These are phyloP conservation scores for Polypterus senegalus DNA, from an alignment of 2,113 vertebrate genomes.

Conservation along the genomic window DNA sequence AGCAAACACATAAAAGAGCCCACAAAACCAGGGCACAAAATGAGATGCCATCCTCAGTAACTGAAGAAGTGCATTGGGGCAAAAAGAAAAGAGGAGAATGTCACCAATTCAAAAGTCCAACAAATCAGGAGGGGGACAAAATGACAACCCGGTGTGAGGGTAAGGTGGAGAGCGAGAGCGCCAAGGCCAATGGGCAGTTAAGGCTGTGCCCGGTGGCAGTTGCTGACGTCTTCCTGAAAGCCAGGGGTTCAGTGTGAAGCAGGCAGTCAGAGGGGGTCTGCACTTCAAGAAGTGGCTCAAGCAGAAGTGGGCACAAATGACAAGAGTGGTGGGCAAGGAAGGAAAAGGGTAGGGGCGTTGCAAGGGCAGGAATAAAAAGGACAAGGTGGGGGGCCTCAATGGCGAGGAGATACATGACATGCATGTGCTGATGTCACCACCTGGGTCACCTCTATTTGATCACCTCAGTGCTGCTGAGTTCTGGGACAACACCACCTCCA, in stretches of 20 bases:
- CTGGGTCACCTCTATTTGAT: too few relatives aligned
- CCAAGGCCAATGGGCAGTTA: fast-evolving
- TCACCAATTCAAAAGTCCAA: fast-evolving
- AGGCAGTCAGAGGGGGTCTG: too few relatives aligned
- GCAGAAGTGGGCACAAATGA: too few relatives aligned
- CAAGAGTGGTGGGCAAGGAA: too few relatives aligned
- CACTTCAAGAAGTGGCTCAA: too few relatives aligned
- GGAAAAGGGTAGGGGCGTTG: too few relatives aligned
- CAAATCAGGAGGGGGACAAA: fast-evolving
- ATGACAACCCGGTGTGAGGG: not conserved
- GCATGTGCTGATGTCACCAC: too few relatives aligned
- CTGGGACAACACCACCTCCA: too few relatives aligned
- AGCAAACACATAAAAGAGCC: slow-evolving; percentile 6
- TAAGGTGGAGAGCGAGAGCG: fast-evolving
- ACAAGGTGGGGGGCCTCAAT: too few relatives aligned
- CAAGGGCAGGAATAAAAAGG: too few relatives aligned
- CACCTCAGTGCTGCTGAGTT: not conserved
- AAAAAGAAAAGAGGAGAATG: not conserved
- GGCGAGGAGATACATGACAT: too few relatives aligned
- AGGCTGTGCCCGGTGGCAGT: fast-evolving
- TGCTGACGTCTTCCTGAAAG: fast-evolving
- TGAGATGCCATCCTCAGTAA: not conserved
- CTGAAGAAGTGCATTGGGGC: not conserved
- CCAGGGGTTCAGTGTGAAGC: not conserved
- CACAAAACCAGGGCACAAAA: slow-evolving; percentile 12